Evolutionary conservation across 2,113 vertebrate genomes (phyloP), one percentile per base, ranked within the genome.

Genomic region (Grammomys dolichurus): DNA sequence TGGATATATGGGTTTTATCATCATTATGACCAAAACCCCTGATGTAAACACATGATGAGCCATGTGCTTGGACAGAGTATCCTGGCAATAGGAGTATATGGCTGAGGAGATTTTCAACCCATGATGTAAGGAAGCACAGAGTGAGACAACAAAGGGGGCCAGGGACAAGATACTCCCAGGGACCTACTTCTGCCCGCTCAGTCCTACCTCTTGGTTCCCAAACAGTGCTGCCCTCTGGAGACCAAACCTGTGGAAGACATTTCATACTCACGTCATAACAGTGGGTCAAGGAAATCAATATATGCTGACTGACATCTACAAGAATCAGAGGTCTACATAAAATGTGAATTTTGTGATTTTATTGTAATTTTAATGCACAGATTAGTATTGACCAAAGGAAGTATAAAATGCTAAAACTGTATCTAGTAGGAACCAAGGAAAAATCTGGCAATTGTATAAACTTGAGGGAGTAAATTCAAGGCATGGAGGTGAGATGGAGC

Each of bases 291-390:
- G 28, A 76, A 77, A 54, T 65, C 36, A 85, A 33, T 72, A 36
- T 65, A 54, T 46, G 17, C 72, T 70, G 10, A n/a, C 16, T 85
- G 22, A 26, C 11, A 72, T 58, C 2, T 7, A 43, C 56, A 19
- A 73, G 77, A 92, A 54, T 85, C 88, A 70, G 20, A 84, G 19
- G 81, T 76, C 80, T 26, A 82, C 43, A 92, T 46, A 54, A n/a
- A 88, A 92, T 70, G 87, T 96, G 28, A 70, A 77, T 28, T 92
- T 94, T 84, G 48, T 77, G 33, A 51, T 58, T 81, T 56, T 81
- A 36, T 60, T 58, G 11, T 40, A 60, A 51, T 86, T n/a, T 82
- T 87, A 46, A 63, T 51, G 46, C 36, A 70, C 48, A 56, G 22
- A 40, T 75, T 73, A 81, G 82, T 84, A 84, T 54, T 92, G 48